Conservation (phyloP, 1,140 invertebrate species). For the Anoplophora glabripennis region DNA sequence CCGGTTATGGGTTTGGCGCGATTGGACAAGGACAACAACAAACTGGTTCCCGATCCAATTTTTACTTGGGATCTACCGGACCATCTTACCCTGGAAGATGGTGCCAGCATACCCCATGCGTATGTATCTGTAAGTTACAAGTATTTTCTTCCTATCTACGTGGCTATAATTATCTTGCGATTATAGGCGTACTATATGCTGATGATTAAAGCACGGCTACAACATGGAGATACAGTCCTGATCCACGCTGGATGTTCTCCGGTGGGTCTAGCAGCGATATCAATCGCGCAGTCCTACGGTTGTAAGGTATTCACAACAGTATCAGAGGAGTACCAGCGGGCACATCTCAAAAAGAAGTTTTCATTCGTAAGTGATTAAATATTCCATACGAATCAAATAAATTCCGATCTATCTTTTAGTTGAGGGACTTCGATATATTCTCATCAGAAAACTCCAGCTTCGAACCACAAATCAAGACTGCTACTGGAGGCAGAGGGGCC, state of each 20-base stretch:
- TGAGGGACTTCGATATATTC: constrained; percentile 49
- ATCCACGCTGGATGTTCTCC: constrained; percentile 69
- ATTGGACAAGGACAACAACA: constrained; percentile 36
- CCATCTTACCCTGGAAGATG: constrained; percentile 58
- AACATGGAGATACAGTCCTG: constrained; percentile 59
- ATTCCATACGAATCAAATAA: constrained; percentile 2
- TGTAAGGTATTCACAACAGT: constrained; percentile 54
- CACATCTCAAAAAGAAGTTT: constrained; percentile 39
- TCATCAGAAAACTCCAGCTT: constrained; percentile 57
- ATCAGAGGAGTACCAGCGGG: constrained; percentile 47
- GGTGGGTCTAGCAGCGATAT: constrained; percentile 71
- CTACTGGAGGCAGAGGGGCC: constrained; percentile 54
- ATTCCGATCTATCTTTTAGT: constrained; percentile 41
- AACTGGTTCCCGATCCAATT: constrained; percentile 39
- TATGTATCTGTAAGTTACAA: constrained; percentile 52
- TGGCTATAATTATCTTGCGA: no score
- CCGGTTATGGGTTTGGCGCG: constrained; percentile 41
- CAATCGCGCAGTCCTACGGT: constrained; percentile 54
- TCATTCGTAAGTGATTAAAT: constrained; percentile 28
- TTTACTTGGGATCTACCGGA: constrained; percentile 59
- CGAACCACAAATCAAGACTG: constrained; percentile 54
- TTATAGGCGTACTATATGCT: constrained; percentile 60
- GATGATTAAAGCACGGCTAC: constrained; percentile 54
- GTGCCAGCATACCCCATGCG: constrained; percentile 61
- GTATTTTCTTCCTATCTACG: background rate